These are phyloP conservation scores for Zaprionus camerounensis DNA, from an alignment of 1,140 invertebrate genomes.

Conservation along the genomic window DNA sequence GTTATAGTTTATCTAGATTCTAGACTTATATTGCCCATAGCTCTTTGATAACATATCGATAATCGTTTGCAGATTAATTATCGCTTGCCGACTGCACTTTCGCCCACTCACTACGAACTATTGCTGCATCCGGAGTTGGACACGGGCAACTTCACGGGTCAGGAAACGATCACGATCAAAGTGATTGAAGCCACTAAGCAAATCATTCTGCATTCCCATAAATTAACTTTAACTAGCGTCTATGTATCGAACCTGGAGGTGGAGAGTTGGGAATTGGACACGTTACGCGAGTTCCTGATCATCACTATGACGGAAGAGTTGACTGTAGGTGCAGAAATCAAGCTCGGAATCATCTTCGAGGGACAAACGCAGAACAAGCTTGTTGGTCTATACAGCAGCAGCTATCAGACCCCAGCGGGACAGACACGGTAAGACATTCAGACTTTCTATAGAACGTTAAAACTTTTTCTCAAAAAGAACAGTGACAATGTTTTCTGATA, in stretches of 20 bases:
- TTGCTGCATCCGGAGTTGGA: conserved; percentile 90
- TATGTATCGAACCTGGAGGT: conserved; percentile 50
- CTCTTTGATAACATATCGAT: background rate
- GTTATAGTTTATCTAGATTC: background rate
- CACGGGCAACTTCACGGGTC: conserved; percentile 89
- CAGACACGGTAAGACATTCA: conserved; percentile 72
- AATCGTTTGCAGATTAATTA: conserved; percentile 76
- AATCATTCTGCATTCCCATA: conserved; percentile 90
- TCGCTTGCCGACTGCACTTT: conserved; percentile 88
- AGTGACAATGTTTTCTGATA: no score
- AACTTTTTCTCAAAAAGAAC: background rate
- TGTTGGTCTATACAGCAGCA: conserved; percentile 85
- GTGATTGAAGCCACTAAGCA: conserved; percentile 85
- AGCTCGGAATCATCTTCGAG: conserved; percentile 80
- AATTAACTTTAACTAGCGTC: conserved; percentile 54
- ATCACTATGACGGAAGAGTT: conserved; percentile 53
- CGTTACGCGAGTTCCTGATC: conserved; percentile 67
- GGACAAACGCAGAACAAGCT: conserved; percentile 84
- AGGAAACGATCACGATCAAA: conserved; percentile 88
- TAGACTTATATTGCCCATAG: background rate
- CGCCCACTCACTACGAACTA: conserved; percentile 91
- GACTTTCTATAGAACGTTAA: background rate
- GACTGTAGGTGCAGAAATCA: conserved; percentile 29
- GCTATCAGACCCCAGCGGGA: conserved; percentile 73
- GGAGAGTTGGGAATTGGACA: conserved; percentile 53